Evolutionary conservation across 2,113 vertebrate species (phyloP), one percentile per base, ranked within the genome.

Genomic region (Trichomycterus rosablanca): DNA sequence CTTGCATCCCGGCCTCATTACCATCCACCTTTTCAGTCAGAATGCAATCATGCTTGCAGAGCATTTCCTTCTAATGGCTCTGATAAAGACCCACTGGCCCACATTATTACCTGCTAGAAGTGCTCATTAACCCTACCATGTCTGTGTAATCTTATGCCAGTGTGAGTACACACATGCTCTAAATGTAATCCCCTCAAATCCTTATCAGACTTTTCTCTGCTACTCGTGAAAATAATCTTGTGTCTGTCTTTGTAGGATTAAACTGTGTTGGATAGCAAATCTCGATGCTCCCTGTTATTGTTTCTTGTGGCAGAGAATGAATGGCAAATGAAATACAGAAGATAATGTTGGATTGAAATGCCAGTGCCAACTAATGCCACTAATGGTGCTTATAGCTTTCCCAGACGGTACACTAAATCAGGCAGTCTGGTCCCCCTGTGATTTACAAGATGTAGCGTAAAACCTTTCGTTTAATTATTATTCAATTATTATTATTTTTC

Each of bases 21-120:
- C 62, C 62, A 37, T 46, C 22, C 51, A 64, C 62, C 62, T 64
- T 39, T 64, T 4, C 62, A 64, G 51, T 56, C 51, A 14, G 22
- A 56, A 48, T 48, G 30, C 52, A 56, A 56, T 48, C 32, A 10
- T 45, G 62, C 62, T 64, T 56, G 46, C 42, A 23, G 62, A 46
- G 62, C 51, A 64, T 28, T 56, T 64, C 43, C 62, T 56, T n/a
- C 39, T 64, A 64, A 55, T 42, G 51, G 52, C 43, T 26, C 20
- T 9, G 22, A 43, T 64, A 64, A 64, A 11, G 23, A 56, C 42
- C 62, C 40, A 45, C 51, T 32, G 30, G 61, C 50, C 26, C 42
- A 64, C 32, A 56, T 64, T 64, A 64, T 34, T 64, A 56, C 52
- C 42, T 55, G 5, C 28, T 39, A 37, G 42, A 55, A 46, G 22